Base-by-base conservation (phyloP, 2,888 invertebrate species). In the Ophion obscuratus region DNA sequence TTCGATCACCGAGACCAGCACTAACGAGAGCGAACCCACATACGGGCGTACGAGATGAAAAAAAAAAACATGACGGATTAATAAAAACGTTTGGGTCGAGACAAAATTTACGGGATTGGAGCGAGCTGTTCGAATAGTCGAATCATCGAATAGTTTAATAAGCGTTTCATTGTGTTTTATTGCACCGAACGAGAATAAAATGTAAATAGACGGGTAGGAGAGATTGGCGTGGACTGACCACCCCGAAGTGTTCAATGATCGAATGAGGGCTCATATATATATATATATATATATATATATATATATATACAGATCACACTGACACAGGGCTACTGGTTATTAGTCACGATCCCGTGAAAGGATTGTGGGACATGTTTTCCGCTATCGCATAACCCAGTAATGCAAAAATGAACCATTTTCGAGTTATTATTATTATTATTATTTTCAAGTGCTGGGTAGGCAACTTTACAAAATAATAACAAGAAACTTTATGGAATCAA, bases 201-300 rank as follows among this genome's bases (percentile, higher is more conserved):
- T 27, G 10, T 59, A 59, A 59, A 24, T 40, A 68, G 24, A 78
- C 11, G 59, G 11, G 68, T 44, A 40, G 20, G 20, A 66, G 27
- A 40, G 71, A 68, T 71, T 20, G 77, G 40, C 53, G 47, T 75
- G 20, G 53, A 53, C 17, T 75, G 82, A 79, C 78, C 82, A 79
- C 82, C 75, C 85, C 70, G 79, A 79, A 79, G 82, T 53, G 40
- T 61, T 27, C 20, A 59, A 20, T 57, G 44, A 71, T 44, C 59
- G 44, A 73, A 66, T 44, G 36, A 20, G 67, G 31, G 44, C 3
- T 67, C 27, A 53, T 53, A 53, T 53, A 53, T 14, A 14, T 53
- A 17, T 14, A 14, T 17, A 5, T 7, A 7, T 40, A 40, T 40
- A 40, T 40, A 40, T 40, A 40, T 40, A 40, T 40, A 40, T 40